These are phyloP conservation scores for Blennius ocellaris DNA, from an alignment of 2,113 vertebrate genomes.

Conservation along the genomic window DNA sequence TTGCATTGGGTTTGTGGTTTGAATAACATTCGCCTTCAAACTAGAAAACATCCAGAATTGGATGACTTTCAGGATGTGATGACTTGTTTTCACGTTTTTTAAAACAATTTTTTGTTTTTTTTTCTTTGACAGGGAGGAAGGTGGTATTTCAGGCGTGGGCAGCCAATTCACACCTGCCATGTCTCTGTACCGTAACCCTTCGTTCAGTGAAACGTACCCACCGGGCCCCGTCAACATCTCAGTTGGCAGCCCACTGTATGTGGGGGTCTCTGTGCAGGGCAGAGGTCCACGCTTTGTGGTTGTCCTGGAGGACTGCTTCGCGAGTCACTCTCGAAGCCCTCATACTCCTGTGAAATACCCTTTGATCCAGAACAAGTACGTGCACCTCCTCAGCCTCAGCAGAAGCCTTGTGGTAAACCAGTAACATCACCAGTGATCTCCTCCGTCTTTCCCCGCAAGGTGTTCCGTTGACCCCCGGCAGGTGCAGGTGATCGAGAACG, in stretches of 20 bases:
- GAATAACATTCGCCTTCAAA: too few species aligned
- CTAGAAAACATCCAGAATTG: too few species aligned
- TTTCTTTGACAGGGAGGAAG: slow-evolving; percentile 38
- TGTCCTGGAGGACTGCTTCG: slow-evolving; percentile 73
- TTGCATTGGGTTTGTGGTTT: too few species aligned
- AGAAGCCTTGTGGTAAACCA: not conserved
- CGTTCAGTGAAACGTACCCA: slow-evolving; percentile 57
- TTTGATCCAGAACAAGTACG: slow-evolving; percentile 74
- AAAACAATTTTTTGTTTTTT: not conserved
- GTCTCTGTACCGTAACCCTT: slow-evolving; percentile 59
- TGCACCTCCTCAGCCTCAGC: not conserved
- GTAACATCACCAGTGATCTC: not conserved
- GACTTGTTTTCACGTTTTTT: too few species aligned
- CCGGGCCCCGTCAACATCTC: slow-evolving; percentile 47
- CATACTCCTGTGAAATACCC: slow-evolving; percentile 26
- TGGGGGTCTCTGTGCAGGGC: slow-evolving; percentile 55
- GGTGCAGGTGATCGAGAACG: slow-evolving; percentile 63
- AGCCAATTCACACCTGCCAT: slow-evolving; percentile 48
- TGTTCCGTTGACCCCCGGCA: slow-evolving; percentile 58
- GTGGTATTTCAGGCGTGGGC: slow-evolving; percentile 41
- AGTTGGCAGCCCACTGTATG: slow-evolving; percentile 62
- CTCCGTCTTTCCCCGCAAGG: slow-evolving; percentile 38
- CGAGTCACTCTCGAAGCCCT: slow-evolving; percentile 47
- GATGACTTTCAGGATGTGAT: too few species aligned
- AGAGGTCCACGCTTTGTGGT: slow-evolving; percentile 49